Evolutionary conservation across 2,113 vertebrate genomes (phyloP).

Genomic region (Ochotona princeps): DNA sequence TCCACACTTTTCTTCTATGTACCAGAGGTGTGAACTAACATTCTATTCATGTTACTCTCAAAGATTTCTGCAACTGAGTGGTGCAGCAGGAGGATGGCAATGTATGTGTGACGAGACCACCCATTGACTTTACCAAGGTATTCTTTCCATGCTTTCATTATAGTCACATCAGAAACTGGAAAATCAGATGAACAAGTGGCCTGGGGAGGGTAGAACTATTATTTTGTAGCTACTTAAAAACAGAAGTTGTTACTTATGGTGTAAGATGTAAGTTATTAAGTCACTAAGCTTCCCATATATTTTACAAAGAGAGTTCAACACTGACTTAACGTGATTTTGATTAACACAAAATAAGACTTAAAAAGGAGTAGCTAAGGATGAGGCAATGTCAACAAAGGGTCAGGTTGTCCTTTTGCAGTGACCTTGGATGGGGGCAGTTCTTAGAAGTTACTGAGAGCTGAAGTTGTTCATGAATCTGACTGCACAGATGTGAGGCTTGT

Average conservation of each 20-base stretch:
- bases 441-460: background rate
- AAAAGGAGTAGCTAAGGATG: background rate
- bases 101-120: background rate
- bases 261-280: background rate
- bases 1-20: background rate
- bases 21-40: background rate
- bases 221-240: background rate
- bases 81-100: background rate
- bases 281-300: background rate
- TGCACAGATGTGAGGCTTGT: conserved; percentile 64
- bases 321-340: background rate
- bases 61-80: background rate
- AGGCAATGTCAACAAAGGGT: background rate
- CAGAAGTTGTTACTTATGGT: background rate
- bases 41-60: background rate
- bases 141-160: background rate
- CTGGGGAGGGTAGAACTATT: background rate
- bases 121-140: background rate
- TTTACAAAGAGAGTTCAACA: background rate
- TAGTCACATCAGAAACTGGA: background rate
- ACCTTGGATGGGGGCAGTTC: background rate
- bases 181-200: background rate
- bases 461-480: background rate
- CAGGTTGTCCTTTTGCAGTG: background rate
- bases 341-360: background rate